Evolutionary conservation across 2,113 vertebrate genomes (phyloP), one percentile per base, ranked within the genome.

Genomic region (Micronycteris hirsuta): DNA sequence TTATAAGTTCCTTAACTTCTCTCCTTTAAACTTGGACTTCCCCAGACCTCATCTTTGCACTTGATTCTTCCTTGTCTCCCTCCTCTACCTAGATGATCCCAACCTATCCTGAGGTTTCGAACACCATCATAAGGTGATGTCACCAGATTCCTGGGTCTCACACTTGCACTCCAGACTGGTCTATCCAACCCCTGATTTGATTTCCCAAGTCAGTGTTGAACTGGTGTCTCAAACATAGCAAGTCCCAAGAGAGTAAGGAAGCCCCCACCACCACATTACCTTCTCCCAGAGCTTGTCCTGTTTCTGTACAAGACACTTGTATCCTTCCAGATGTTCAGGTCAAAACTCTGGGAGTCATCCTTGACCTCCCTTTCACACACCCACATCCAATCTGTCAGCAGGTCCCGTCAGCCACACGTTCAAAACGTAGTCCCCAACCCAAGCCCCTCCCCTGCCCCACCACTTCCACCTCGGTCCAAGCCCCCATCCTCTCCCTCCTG

Each of bases 381-480:
- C 5, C 56, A 11, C 26, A 28, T 28, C 58, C 24, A 61, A 7
- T 58, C 56, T 20, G 13, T 65, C 3, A 41, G 56, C 61, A 84
- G 49, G 61, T 26, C 26, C 52, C 36, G 5, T 63, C 41, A 36
- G n/a, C 17, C 73, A n/a, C 65, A n/a, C 0, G 3, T 63, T 71
- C 33, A 52, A 13, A 28, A 6, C 1, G 2, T 22, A 5, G 56
- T 45, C 68, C 88, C 33, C 52, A 17, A 13, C 5, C 58, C 88
- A 38, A 24, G 31, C 17, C 0, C 13, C 33, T 8, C n/a, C 56
- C 47, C n/a, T 11, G 16, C 10, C 10, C 41, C 3, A 0, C 33
- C 77, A 43, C 77, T 36, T 68, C 76, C 17, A 7, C 43, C 54
- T 28, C 33, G 22, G n/a, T n/a, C 65, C n/a, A 5, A 19, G 24